Percentiles rank a stretch among this genome's conserved stretches.
Conservation (phyloP, 2,113 vertebrate species). For the Sula dactylatra region DNA sequence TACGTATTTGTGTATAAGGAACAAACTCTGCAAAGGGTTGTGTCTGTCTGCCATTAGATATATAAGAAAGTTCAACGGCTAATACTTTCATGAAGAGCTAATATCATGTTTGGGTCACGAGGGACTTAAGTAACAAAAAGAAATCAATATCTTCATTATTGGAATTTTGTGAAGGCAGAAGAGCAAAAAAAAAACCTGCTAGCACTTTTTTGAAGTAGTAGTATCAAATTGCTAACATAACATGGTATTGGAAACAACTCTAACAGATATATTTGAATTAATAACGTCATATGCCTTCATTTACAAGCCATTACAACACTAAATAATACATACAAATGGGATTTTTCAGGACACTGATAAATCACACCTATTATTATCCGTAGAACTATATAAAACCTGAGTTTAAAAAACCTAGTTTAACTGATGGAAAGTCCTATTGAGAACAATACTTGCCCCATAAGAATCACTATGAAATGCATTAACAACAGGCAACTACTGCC, state of each 20-base stretch:
- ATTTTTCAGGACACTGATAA: background rate
- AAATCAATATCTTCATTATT: background rate
- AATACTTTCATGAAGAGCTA: background rate
- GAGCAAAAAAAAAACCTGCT: background rate
- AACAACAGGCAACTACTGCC: background rate
- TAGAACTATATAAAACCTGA: background rate
- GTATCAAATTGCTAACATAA: background rate
- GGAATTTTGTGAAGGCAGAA: background rate
- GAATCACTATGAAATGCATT: background rate
- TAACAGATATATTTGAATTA: background rate
- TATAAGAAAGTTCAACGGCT: background rate
- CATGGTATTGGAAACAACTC: background rate
- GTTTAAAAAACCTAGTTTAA: background rate
- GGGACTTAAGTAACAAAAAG: background rate
- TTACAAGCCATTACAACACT: background rate
- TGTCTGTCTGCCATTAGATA: background rate
- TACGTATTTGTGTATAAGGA: accelerated
- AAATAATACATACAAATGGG: background rate
- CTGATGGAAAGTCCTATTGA: background rate
- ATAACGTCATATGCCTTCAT: background rate
- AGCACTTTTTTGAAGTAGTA: background rate
- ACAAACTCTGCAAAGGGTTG: background rate
- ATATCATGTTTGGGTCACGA: background rate
- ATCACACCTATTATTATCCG: background rate
- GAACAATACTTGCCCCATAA: background rate